phyloP scores from a whole-genome alignment of 2,113 vertebrate species.

The Mesocricetus auratus region DNA sequence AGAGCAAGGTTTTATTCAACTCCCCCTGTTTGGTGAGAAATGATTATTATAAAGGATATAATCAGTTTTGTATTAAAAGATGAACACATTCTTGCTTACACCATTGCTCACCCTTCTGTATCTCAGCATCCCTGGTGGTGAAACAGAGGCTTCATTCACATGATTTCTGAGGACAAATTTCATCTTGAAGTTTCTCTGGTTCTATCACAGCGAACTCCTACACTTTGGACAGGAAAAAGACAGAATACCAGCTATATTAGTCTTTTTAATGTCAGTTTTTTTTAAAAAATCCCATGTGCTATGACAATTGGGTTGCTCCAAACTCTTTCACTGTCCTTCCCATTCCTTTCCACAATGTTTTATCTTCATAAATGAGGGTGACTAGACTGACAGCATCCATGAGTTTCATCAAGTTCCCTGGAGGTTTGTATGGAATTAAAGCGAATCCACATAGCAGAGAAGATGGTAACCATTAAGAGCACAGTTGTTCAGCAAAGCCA shows the following conservation, averaged over 20 bases:
- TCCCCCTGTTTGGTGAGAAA: not conserved
- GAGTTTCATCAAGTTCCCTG: not conserved
- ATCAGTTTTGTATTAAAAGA: not conserved
- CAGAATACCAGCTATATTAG: not conserved
- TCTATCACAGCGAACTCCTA: not conserved
- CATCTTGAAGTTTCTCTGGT: not conserved
- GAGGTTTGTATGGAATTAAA: not conserved
- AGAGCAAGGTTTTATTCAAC: not conserved
- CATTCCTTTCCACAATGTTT: conserved; percentile 11
- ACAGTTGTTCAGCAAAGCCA: no score
- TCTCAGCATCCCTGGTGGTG: not conserved
- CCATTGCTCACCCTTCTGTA: not conserved
- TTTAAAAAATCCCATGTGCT: not conserved
- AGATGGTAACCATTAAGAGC: not conserved
- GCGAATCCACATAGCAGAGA: not conserved
- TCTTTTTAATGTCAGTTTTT: not conserved
- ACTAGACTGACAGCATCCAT: not conserved
- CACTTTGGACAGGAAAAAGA: not conserved
- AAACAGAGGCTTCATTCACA: not conserved
- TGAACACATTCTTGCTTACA: not conserved
- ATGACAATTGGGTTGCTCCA: not conserved
- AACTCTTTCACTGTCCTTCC: not conserved
- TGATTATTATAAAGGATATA: not conserved
- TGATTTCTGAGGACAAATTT: not conserved
- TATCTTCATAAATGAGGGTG: conserved; percentile 34